Percentiles rank a stretch among this genome's conserved stretches.
Evolutionary conservation across 2,888 invertebrate genomes (phyloP).

Genomic region (Operophtera brumata): DNA sequence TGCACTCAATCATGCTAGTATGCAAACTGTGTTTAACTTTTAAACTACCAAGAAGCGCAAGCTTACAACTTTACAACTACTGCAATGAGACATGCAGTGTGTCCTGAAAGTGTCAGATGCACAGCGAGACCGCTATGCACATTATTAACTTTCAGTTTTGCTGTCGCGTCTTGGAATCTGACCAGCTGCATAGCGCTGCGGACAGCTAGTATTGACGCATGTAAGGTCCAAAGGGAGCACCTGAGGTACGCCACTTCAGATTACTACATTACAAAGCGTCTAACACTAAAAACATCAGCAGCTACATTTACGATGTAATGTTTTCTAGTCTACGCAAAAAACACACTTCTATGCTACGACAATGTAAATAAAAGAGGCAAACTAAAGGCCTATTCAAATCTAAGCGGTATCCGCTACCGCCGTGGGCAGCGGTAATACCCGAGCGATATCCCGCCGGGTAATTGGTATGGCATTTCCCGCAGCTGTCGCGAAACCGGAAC

Average conservation of each 20-base stretch:
- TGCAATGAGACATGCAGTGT: constrained; percentile 33
- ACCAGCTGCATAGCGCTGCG: constrained; percentile 53
- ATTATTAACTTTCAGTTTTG: constrained; percentile 56
- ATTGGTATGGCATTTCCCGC: no score
- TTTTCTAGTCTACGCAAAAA: neutral
- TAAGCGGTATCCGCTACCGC: no score
- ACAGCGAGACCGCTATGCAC: constrained; percentile 44
- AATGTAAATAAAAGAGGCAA: no score
- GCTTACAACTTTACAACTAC: constrained; percentile 21
- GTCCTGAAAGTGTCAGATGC: constrained; percentile 59
- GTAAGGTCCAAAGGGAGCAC: constrained; percentile 4
- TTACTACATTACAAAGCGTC: constrained; percentile 18
- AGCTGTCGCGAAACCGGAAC: no score
- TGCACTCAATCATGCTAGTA: constrained; percentile 29
- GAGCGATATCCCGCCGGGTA: no score
- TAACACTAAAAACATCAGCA: constrained; percentile 1
- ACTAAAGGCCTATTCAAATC: no score
- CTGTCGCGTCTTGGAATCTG: constrained; percentile 74
- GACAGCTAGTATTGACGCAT: constrained; percentile 73
- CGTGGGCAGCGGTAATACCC: no score
- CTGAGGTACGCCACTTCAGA: constrained; percentile 4
- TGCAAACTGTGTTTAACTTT: constrained; percentile 35
- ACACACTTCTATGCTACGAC: neutral
- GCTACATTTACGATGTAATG: neutral
- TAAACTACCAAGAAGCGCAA: constrained; percentile 25